Percentiles rank a stretch among this genome's conserved stretches.
phyloP scores from a whole-genome alignment of 2,888 invertebrate genomes.

The Chrysina gloriosa region DNA sequence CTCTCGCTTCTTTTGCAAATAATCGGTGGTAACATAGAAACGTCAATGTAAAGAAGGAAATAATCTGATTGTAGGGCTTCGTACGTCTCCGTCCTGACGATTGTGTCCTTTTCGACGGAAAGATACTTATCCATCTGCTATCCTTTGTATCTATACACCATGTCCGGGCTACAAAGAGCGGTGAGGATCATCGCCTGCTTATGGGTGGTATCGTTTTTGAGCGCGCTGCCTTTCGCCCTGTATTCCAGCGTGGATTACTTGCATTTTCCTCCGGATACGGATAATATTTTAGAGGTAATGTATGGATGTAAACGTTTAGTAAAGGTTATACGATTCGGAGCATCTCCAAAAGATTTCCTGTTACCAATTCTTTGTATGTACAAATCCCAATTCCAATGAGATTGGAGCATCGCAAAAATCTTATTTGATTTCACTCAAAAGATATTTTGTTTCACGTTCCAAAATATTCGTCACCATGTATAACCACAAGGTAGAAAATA shows the following conservation, averaged over 20 bases:
- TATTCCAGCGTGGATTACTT: constrained; percentile 81
- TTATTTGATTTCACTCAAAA: no score
- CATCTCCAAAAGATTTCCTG: no score
- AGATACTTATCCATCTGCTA: constrained; percentile 92
- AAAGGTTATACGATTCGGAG: no score
- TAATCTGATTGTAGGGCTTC: constrained; percentile 75
- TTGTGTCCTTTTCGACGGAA: constrained; percentile 92
- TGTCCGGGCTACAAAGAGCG: constrained; percentile 86
- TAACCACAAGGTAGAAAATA: no score
- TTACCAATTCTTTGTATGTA: no score
- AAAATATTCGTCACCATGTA: no score
- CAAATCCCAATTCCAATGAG: no score
- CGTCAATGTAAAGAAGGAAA: background rate
- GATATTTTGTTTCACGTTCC: no score
- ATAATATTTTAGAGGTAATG: constrained; percentile 48
- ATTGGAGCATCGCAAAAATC: no score
- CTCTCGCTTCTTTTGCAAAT: background rate
- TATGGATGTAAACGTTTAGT: no score
- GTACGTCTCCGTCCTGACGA: constrained; percentile 91
- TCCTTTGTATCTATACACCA: constrained; percentile 83
- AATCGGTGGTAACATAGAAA: no score
- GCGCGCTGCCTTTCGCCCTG: constrained; percentile 82
- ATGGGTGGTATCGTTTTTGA: constrained; percentile 81
- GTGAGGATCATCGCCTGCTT: constrained; percentile 80
- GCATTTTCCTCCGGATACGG: constrained; percentile 76